Evolutionary conservation across 2,888 invertebrate genomes (phyloP).

Genomic region (Electrophaes corylata): DNA sequence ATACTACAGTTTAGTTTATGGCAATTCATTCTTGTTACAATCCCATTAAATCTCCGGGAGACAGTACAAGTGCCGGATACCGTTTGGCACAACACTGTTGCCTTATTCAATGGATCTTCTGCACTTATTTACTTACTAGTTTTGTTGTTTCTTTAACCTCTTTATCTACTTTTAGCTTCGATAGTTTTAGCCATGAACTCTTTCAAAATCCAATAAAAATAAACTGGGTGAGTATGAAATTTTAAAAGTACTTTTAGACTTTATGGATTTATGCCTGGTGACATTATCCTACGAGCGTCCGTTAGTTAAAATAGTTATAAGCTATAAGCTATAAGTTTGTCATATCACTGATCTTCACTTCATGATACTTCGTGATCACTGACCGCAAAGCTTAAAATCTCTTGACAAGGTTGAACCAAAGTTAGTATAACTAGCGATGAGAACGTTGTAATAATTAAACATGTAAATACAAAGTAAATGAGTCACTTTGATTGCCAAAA

Average conservation of each 20-base stretch:
- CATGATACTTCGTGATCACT: too few species aligned
- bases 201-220: background rate
- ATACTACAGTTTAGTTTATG: slow-evolving; percentile 69
- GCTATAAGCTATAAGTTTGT: too few species aligned
- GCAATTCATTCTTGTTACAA: slow-evolving; percentile 61
- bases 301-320: too few species aligned
- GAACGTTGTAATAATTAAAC: background rate
- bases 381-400: background rate
- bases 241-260: too few species aligned
- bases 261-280: too few species aligned
- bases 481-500: background rate
- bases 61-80: slow-evolving; percentile 46
- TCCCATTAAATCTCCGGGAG: slow-evolving; percentile 57
- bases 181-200: background rate
- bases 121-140: slow-evolving; percentile 3
- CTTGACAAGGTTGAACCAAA: background rate
- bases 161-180: background rate
- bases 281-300: too few species aligned
- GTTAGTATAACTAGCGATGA: background rate
- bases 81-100: slow-evolving; percentile 37
- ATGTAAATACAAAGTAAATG: background rate
- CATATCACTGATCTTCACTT: too few species aligned
- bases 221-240: too few species aligned
- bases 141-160: background rate
- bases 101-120: slow-evolving; percentile 15